These are phyloP conservation scores for Dicyrtoma fusca DNA, from an alignment of 2,888 invertebrate species.

Conservation along the genomic window DNA sequence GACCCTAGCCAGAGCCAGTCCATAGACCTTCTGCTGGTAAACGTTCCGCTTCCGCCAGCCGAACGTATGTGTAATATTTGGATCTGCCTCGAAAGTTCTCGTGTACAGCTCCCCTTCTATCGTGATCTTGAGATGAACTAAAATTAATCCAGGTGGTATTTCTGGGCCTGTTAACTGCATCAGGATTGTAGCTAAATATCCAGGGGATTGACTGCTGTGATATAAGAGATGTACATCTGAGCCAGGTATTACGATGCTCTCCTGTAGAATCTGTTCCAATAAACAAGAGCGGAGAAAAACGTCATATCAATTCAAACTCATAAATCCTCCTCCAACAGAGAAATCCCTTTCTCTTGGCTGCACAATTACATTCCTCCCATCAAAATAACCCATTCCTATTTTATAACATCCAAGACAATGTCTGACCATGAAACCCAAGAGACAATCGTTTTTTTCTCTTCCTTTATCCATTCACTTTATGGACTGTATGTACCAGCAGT, in stretches of 20 bases:
- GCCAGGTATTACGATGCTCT: constrained; percentile 90
- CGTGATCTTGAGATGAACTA: constrained; percentile 89
- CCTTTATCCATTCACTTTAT: constrained; percentile 17
- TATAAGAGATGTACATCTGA: constrained; percentile 92
- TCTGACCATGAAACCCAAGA: constrained; percentile 20
- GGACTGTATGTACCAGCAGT: not conserved
- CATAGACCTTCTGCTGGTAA: constrained; percentile 92
- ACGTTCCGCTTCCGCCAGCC: constrained; percentile 95
- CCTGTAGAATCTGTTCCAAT: constrained; percentile 82
- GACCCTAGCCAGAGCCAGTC: constrained; percentile 82
- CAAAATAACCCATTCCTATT: constrained; percentile 1
- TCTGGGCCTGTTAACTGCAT: constrained; percentile 81
- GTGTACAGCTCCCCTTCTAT: constrained; percentile 92
- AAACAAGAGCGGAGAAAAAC: constrained; percentile 5
- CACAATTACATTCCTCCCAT: constrained; percentile 26
- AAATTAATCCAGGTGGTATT: constrained; percentile 78
- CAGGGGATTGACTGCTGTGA: constrained; percentile 91
- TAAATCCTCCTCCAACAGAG: constrained; percentile 21
- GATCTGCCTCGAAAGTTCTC: constrained; percentile 93
- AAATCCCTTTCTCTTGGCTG: constrained; percentile 12
- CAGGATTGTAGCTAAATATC: constrained; percentile 90
- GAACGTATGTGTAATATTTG: constrained; percentile 91
- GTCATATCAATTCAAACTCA: constrained; percentile 32
- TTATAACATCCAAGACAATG: constrained; percentile 1
- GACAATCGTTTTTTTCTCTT: constrained; percentile 4